Percentiles rank a stretch among this genome's conserved stretches.
Evolutionary conservation across 2,797 vertebrate genomes (phyloP).

Genomic region (Peromyscus eremicus): DNA sequence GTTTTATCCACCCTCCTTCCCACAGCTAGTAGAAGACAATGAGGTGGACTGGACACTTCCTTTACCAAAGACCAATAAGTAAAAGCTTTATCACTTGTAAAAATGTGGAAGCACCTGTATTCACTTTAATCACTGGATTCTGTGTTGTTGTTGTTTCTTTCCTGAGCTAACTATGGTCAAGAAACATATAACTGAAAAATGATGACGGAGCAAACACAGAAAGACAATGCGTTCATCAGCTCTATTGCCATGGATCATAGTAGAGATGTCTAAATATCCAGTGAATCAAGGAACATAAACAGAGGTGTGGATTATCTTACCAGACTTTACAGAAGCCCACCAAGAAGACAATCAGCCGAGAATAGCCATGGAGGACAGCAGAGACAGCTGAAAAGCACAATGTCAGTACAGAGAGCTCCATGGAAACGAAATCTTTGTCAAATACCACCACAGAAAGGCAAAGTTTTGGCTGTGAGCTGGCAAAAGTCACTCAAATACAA

Average conservation of each 20-base stretch:
- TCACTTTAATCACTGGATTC: background rate
- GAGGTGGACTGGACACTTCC: background rate
- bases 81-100: background rate
- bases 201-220: background rate
- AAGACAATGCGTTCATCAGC: background rate
- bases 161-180: slow-evolving; percentile 5
- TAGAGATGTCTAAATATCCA: background rate
- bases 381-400: background rate
- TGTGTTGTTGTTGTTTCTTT: background rate
- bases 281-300: background rate
- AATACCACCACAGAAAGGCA: background rate
- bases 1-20: background rate
- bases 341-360: background rate
- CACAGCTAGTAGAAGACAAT: background rate
- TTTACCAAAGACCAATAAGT: slow-evolving; percentile 19
- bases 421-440: background rate
- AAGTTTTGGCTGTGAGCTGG: background rate
- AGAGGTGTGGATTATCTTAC: background rate
- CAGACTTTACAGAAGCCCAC: background rate
- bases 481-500: slow-evolving; percentile 3
- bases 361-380: background rate
- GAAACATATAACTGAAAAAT: slow-evolving; percentile 50
- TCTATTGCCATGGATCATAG: background rate
- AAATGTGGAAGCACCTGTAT: background rate
- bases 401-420: background rate